Evolutionary conservation across 2,888 invertebrate genomes (phyloP), one percentile per base, ranked within the genome.

Genomic region (Blera fallax): DNA sequence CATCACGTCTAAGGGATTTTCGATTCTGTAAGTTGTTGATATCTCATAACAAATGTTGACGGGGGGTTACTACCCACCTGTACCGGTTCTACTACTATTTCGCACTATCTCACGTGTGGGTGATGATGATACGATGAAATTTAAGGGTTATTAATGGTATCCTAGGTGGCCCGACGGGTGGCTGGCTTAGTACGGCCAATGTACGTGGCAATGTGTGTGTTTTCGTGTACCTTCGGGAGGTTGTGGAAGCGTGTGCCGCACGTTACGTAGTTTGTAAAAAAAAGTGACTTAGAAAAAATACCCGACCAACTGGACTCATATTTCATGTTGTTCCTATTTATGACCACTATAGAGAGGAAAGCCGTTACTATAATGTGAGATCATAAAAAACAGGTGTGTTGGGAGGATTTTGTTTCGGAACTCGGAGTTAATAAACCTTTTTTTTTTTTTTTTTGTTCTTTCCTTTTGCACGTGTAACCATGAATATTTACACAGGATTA

Each of bases 11-110:
- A 50, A 37, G n/a, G 72, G 60, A 72, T 50, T 74, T 50, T 10
- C 43, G 11, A 52, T 64, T 54, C 18, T 16, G 67, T 67, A 78
- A 78, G 78, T 62, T 78, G 34, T 64, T 64, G 72, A 52, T 62
- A 73, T 14, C 24, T 21, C 11, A 56, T 32, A 45, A 43, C 1
- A 27, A 43, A 29, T 32, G 16, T 52, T n/a, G 1, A n/a, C 0
- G 43, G 8, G 16, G 37, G 21, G 3, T 18, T 1, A 1, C 32
- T 6, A 27, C 21, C 10, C 24, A 24, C 37, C 27, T 45, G 4
- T 27, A 52, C 6, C n/a, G n/a, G n/a, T 5, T 1, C 27, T 18
- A 10, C 54, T 16, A 32, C 18, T 48, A 62, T 29, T 21, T 32
- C 6, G 3, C 27, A 43, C 32, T 64, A 74, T 45, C 32, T 54